Base-by-base conservation (phyloP, 2,113 vertebrate species). In the Polyodon spathula region DNA sequence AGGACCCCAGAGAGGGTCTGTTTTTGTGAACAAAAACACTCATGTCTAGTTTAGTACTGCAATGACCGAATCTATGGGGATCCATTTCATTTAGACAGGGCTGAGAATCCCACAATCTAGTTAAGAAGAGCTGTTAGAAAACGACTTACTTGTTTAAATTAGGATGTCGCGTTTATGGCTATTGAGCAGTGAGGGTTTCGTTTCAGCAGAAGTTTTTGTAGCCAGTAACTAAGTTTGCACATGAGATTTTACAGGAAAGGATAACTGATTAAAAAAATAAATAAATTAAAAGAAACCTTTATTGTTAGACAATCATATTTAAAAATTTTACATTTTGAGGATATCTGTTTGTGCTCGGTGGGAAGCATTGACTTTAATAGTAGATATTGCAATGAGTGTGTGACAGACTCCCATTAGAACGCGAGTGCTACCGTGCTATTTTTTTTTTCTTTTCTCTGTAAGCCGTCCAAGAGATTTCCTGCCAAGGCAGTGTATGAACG, bases 401-500 rank as follows among this genome's bases (percentile, higher is more conserved):
- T 63, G 58, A 68, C 58, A 63, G 59, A 67, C 63, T 64, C 61
- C 67, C 68, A 63, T 80, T 82, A 73, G 79, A 85, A 84, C 77
- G 87, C 78, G 82, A 86, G 78, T 75, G 88, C 89, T 88, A 89
- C 84, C 81, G 83, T 85, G 67, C 82, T 68, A 71, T 78, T 83
- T 80, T 81, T 84, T 82, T 88, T 57, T 61, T 70, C 65, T 84
- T 83, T 84, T 83, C 78, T 76, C 90, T 87, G 88, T 86, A 89
- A 84, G 84, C 82, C 82, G 83, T 92, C 90, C 93, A 88, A 83
- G 85, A 66, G 83, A 83, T 75, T 80, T 68, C 69, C 85, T 90
- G 91, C 93, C 94, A 96, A 92, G 84, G 81, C 88, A 79, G 81
- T 76, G 79, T 89, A 84, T 90, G 93, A 93, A 89, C 87, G 73